A percentile compares a stretch with the other conserved stretches of the same genome.
Conservation (phyloP, 2,113 vertebrate species). For the Budorcas taxicolor region DNA sequence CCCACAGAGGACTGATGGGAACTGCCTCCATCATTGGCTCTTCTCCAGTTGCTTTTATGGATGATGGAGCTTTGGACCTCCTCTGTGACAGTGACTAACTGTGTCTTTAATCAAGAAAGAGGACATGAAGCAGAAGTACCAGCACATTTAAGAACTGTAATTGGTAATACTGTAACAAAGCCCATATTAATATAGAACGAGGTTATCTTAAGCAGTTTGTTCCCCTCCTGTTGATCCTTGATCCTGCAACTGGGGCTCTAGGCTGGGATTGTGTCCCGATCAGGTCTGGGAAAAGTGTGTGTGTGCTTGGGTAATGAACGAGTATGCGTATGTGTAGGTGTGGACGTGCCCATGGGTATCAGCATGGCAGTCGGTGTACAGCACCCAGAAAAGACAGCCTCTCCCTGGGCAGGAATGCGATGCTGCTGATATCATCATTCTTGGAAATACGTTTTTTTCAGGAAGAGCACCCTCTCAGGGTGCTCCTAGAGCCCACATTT, state of each 20-base stretch:
- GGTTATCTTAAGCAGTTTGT: not conserved
- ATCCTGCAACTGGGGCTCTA: not conserved
- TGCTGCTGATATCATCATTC: not conserved
- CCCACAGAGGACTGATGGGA: not conserved
- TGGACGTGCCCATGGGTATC: too few species aligned
- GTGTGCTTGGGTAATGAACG: not conserved
- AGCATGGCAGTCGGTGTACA: not conserved
- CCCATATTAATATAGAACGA: not conserved
- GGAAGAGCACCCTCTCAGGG: not conserved
- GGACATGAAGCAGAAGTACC: not conserved
- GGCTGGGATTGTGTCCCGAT: not conserved
- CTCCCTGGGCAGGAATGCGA: not conserved
- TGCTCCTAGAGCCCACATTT: not conserved
- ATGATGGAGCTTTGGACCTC: not conserved
- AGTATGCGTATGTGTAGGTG: not conserved
- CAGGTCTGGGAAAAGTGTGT: not conserved
- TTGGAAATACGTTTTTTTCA: not conserved
- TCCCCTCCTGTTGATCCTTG: not conserved
- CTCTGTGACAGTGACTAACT: constrained; percentile 18
- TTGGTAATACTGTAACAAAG: not conserved
- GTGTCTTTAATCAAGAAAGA: constrained; percentile 45
- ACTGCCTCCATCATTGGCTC: not conserved
- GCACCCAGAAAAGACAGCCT: not conserved
- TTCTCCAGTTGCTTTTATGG: not conserved
- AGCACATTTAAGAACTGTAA: not conserved